Evolutionary conservation across 2,113 vertebrate species (phyloP).

Genomic region (Scomber scombrus): DNA sequence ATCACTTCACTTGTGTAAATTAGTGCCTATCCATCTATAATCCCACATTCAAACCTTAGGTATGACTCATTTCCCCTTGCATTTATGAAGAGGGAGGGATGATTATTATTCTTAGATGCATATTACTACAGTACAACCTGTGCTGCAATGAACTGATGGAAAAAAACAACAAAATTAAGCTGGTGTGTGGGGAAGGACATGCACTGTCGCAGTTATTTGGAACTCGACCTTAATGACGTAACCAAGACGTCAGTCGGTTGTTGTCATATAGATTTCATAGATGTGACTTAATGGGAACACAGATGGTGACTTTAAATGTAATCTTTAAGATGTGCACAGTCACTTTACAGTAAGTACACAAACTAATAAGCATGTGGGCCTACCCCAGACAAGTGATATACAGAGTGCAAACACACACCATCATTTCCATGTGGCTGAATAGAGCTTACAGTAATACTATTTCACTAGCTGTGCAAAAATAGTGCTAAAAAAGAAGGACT

Average conservation of each 20-base stretch:
- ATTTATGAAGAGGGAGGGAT: constrained; percentile 7
- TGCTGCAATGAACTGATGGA: constrained; percentile 37
- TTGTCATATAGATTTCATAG: constrained; percentile 59
- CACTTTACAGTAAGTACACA: not conserved
- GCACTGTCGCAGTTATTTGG: constrained; percentile 43
- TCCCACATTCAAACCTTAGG: constrained; percentile 9
- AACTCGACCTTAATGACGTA: constrained; percentile 29
- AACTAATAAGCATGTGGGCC: not conserved
- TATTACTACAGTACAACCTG: constrained; percentile 25
- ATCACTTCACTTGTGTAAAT: constrained; percentile 8
- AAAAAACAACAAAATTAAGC: constrained; percentile 29
- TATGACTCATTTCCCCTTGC: constrained; percentile 23
- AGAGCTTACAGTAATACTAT: constrained; percentile 4
- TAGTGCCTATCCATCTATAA: not conserved
- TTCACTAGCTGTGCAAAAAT: constrained; percentile 27
- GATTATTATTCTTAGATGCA: constrained; percentile 20
- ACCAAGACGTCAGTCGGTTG: constrained; percentile 38
- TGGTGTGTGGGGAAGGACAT: constrained; percentile 46
- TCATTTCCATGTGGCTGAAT: not conserved
- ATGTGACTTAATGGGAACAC: constrained; percentile 55
- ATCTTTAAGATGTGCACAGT: constrained; percentile 13
- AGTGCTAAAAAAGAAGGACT: not conserved
- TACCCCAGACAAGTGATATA: not conserved
- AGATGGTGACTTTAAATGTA: constrained; percentile 54
- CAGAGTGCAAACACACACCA: not conserved